phyloP scores from a whole-genome alignment of 2,797 vertebrate species.

The Parambassis ranga region DNA sequence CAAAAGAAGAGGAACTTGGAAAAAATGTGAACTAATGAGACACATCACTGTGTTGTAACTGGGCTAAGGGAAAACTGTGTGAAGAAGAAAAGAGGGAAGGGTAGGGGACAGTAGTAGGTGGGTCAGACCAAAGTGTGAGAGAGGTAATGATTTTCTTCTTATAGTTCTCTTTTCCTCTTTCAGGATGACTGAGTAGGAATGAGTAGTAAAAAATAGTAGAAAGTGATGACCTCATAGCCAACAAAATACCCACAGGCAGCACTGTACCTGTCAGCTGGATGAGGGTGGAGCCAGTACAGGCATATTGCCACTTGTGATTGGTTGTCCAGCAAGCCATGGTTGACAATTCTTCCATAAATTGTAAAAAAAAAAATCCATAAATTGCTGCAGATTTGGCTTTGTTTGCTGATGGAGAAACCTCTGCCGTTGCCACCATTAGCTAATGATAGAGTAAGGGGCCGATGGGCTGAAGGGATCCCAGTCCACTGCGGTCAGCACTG shows the following conservation, averaged over 20 bases:
- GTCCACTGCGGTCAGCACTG: slow-evolving; percentile 38
- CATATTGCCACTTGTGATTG: slow-evolving; percentile 67
- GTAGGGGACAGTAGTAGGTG: not conserved
- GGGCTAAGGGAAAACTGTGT: not conserved
- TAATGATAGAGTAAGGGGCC: slow-evolving; percentile 48
- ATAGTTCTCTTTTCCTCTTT: too few species aligned
- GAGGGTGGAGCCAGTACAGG: slow-evolving; percentile 64
- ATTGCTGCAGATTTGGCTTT: slow-evolving; percentile 17
- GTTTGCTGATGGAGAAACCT: slow-evolving; percentile 16
- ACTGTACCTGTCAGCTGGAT: slow-evolving; percentile 73
- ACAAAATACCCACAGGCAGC: not conserved
- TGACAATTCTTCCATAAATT: slow-evolving; percentile 32
- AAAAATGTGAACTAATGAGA: not conserved
- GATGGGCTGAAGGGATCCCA: slow-evolving; percentile 45
- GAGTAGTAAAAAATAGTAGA: not conserved
- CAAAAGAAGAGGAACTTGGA: not conserved
- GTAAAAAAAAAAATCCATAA: slow-evolving; percentile 22
- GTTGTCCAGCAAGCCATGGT: slow-evolving; percentile 65
- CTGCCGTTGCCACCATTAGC: slow-evolving; percentile 24
- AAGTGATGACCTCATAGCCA: not conserved
- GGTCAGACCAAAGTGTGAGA: too few species aligned
- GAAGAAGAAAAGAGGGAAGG: not conserved
- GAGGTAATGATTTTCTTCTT: too few species aligned
- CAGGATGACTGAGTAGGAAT: not conserved
- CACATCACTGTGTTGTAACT: not conserved